Evolutionary conservation across 2,888 invertebrate genomes (phyloP).

Genomic region (Drosophila leonis): DNA sequence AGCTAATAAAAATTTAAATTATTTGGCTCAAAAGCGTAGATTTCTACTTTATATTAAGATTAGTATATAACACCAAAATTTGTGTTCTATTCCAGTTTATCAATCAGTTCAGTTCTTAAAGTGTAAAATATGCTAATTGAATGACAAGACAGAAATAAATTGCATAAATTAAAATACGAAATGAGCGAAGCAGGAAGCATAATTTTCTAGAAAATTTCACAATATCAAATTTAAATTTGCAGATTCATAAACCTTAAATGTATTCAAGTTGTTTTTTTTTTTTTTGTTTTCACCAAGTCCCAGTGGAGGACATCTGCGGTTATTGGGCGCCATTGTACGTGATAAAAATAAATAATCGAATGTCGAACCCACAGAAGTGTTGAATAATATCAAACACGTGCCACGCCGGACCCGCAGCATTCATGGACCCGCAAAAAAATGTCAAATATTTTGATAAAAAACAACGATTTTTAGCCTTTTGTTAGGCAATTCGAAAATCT

Average conservation of each 20-base stretch:
- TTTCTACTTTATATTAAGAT: not conserved
- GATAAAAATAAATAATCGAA: slow-evolving; percentile 56
- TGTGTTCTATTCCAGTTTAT: not conserved
- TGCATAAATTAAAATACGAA: slow-evolving; percentile 25
- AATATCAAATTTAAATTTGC: slow-evolving; percentile 50
- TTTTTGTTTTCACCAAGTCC: slow-evolving; percentile 48
- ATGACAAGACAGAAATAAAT: slow-evolving; percentile 4
- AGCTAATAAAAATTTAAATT: not conserved
- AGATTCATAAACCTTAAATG: slow-evolving; percentile 52
- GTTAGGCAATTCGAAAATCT: not conserved
- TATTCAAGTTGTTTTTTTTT: slow-evolving; percentile 25
- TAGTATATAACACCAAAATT: not conserved
- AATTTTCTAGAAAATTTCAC: slow-evolving; percentile 35
- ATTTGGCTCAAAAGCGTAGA: not conserved
- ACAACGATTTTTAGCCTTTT: slow-evolving; percentile 23
- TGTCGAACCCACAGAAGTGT: slow-evolving; percentile 36
- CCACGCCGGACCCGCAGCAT: slow-evolving; percentile 30
- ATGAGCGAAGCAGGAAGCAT: slow-evolving; percentile 12
- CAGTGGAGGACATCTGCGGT: slow-evolving; percentile 46
- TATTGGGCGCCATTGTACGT: slow-evolving; percentile 58
- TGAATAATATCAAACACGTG: slow-evolving; percentile 55
- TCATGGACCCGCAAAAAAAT: slow-evolving; percentile 22
- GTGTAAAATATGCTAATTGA: slow-evolving; percentile 33
- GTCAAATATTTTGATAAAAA: slow-evolving; percentile 43
- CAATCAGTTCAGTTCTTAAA: not conserved